phyloP scores from a whole-genome alignment of 2,888 invertebrate genomes.

The Ectemnius continuus region DNA sequence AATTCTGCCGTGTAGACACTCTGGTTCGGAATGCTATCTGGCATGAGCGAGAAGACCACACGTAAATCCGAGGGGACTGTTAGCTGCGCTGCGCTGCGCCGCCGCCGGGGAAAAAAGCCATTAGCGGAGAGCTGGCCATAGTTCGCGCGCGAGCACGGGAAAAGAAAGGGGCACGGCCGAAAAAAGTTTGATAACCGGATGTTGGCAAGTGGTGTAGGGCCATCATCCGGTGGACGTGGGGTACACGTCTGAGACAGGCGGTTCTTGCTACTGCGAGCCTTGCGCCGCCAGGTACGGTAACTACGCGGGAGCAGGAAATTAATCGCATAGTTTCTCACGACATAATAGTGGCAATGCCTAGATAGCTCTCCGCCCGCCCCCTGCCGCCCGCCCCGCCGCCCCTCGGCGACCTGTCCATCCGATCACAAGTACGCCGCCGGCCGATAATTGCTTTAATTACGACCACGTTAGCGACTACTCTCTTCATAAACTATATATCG shows the following conservation, averaged over 20 bases:
- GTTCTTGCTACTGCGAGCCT: conserved; percentile 43
- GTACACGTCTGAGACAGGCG: conserved; percentile 15
- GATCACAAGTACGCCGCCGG: conserved; percentile 31
- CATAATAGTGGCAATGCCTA: conserved; percentile 50
- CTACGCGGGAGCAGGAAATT: conserved; percentile 55
- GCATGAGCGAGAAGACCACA: too few species aligned
- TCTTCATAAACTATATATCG: conserved; percentile 6
- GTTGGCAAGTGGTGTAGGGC: conserved; percentile 11
- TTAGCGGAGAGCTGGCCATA: not conserved
- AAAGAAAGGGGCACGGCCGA: not conserved
- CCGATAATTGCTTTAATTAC: conserved; percentile 54
- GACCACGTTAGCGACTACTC: conserved; percentile 21
- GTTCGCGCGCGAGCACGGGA: not conserved
- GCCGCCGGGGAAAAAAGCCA: not conserved
- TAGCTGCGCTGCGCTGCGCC: too few species aligned
- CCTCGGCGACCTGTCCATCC: conserved; percentile 29
- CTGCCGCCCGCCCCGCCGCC: conserved; percentile 17
- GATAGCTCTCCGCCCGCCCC: conserved; percentile 36
- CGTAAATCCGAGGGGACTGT: too few species aligned
- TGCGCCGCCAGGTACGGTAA: conserved; percentile 41
- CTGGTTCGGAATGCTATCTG: too few species aligned
- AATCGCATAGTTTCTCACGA: conserved; percentile 65
- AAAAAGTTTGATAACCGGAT: conserved; percentile 28
- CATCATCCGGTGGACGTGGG: conserved; percentile 21
- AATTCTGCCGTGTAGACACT: too few species aligned